phyloP scores from a whole-genome alignment of 1,140 invertebrate species.

The Drosophila navojoa region DNA sequence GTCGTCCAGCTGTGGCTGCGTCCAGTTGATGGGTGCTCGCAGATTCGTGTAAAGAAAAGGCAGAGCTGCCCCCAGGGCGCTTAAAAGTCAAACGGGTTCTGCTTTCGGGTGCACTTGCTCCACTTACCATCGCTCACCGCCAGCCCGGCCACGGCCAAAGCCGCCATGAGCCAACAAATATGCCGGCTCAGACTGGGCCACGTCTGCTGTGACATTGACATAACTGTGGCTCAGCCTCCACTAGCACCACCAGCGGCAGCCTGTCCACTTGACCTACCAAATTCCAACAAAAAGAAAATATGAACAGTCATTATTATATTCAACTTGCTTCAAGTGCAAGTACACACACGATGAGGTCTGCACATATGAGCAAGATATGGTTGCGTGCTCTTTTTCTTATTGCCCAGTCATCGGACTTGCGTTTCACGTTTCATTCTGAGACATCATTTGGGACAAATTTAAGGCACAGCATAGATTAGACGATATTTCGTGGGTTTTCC shows the following conservation, averaged over 20 bases:
- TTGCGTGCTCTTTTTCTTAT: no score
- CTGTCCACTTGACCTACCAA: conserved; percentile 68
- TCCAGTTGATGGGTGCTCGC: conserved; percentile 85
- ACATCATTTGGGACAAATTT: no score
- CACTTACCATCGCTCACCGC: conserved; percentile 57
- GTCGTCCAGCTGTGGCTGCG: conserved; percentile 84
- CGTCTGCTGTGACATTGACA: conserved; percentile 53
- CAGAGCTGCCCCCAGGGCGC: conserved; percentile 38
- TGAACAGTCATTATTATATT: conserved; percentile 65
- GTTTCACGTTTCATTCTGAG: no score
- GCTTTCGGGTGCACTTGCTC: background rate
- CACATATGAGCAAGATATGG: no score
- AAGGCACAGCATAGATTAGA: no score
- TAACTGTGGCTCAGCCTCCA: conserved; percentile 29
- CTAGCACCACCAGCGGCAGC: background rate
- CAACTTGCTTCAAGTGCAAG: conserved; percentile 49
- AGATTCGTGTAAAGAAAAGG: conserved; percentile 71
- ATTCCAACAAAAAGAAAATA: conserved; percentile 28
- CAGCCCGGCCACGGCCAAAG: conserved; percentile 38
- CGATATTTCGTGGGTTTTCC: no score
- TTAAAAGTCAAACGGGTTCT: background rate
- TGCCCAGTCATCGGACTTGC: no score
- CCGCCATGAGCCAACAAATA: conserved; percentile 68
- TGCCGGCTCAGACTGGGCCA: conserved; percentile 23
- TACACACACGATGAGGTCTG: background rate